phyloP scores from a whole-genome alignment of 2,888 invertebrate genomes.

The Neoaliturus tenellus region DNA sequence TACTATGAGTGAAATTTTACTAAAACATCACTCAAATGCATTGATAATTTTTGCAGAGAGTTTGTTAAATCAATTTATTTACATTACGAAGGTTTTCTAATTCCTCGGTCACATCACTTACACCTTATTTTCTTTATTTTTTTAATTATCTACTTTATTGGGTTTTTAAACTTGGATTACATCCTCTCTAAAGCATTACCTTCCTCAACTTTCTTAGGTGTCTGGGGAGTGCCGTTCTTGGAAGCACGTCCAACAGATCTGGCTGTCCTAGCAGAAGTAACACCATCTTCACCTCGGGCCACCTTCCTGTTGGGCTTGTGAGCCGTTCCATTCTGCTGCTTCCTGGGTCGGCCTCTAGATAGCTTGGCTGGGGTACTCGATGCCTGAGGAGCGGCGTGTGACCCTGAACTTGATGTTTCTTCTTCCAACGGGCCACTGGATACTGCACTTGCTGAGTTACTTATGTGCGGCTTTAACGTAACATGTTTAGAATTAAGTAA shows the following conservation, averaged over 20 bases:
- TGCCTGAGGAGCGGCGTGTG: neutral
- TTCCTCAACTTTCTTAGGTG: neutral
- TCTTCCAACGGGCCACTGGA: slow-evolving; percentile 19
- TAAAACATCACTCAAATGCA: no score
- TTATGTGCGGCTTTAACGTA: neutral
- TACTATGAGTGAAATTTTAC: no score
- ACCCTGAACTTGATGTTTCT: slow-evolving; percentile 20
- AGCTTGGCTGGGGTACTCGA: slow-evolving; percentile 16
- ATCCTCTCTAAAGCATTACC: neutral
- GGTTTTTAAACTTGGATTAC: no score
- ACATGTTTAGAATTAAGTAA: no score
- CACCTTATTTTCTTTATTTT: no score
- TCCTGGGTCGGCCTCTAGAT: neutral
- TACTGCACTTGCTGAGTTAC: neutral
- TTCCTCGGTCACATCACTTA: no score
- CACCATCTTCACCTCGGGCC: neutral
- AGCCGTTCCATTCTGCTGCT: neutral
- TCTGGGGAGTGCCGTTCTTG: neutral
- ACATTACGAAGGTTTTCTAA: no score
- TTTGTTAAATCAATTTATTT: no score
- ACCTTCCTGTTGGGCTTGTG: neutral
- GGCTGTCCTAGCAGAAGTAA: neutral
- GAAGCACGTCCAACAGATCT: neutral
- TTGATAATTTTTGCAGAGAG: no score
- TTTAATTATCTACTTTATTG: no score